Base-by-base conservation (phyloP, 2,797 vertebrate species). In the Enteromius thamalakanensis region DNA sequence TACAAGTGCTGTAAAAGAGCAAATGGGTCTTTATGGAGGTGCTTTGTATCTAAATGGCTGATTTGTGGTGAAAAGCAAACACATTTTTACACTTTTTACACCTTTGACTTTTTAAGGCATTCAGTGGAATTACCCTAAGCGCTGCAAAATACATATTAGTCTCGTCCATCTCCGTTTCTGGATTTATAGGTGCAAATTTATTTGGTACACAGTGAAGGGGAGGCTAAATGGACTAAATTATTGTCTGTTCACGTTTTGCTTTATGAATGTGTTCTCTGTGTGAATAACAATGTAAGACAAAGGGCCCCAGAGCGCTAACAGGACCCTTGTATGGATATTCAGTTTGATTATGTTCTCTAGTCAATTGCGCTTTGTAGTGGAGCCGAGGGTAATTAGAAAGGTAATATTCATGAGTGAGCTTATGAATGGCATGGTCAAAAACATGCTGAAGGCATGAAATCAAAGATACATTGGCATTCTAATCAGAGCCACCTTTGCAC, bases 331-430 rank as follows among this genome's bases (percentile, higher is more conserved):
- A 60, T 9, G 70, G 40, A 81, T 65, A 71, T 55, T 83, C 67
- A 14, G 62, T 81, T 83, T 86, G 74, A 88, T 88, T 86, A 58
- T 77, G 42, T 84, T 86, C 74, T 70, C 64, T 34, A 15, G 19
- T 85, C 45, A 75, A 76, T 86, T 76, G 37, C n/a, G 26, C 17
- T 70, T 71, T 88, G 64, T 81, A 81, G 71, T 79, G 75, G 84
- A 71, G 82, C 78, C 49, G 37, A 71, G 84, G 78, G 71, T 87
- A 85, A 88, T 88, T 86, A 84, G 69, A 76, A 55, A 64, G 14
- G 64, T 76, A 85, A 64, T 81, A 85, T 79, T 83, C 81, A 76
- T 86, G 75, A 72, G 51, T 26, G 11, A 51, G 70, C 5, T 68
- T 29, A 78, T 17, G 69, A 84, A 83, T 68, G 34, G 55, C 75